Conservation (phyloP, 2,888 invertebrate genomes). For the Napeogenes sylphis region DNA sequence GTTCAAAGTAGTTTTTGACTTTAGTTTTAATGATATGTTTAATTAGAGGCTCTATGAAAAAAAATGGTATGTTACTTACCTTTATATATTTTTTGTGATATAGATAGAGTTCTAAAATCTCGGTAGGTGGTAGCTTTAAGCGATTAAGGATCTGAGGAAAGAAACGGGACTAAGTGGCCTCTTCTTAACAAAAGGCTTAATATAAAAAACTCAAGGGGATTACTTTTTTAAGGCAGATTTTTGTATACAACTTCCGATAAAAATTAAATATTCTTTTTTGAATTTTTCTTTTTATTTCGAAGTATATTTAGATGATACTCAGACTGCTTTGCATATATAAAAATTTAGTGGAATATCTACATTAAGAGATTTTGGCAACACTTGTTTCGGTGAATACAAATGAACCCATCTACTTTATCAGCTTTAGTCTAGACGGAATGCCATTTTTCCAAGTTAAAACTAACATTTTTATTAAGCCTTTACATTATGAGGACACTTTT, state of each 20-base stretch:
- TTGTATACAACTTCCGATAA: neutral
- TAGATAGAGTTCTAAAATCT: too few species aligned
- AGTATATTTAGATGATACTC: constrained; percentile 5
- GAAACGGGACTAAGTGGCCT: constrained; percentile 52
- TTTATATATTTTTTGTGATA: neutral
- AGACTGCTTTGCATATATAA: constrained; percentile 19
- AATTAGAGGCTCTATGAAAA: too few species aligned
- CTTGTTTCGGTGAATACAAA: constrained; percentile 30
- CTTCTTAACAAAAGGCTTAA: constrained; percentile 69
- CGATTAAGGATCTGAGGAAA: constrained; percentile 32
- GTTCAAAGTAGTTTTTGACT: neutral
- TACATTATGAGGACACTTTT: neutral
- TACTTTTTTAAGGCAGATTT: constrained; percentile 2
- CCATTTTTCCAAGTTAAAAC: constrained; percentile 24
- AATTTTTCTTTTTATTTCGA: constrained; percentile 6
- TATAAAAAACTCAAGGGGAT: constrained; percentile 48
- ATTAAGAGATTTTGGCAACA: constrained; percentile 32
- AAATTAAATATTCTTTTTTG: constrained; percentile 12
- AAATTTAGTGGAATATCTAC: constrained; percentile 22
- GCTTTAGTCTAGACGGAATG: constrained; percentile 28
- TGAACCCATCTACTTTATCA: constrained; percentile 28
- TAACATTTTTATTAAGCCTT: constrained; percentile 9
- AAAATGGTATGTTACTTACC: neutral
- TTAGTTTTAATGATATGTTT: too few species aligned
- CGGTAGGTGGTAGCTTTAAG: too few species aligned